Evolutionary conservation across 2,113 vertebrate genomes (phyloP).

Genomic region (Podarcis raffonei): DNA sequence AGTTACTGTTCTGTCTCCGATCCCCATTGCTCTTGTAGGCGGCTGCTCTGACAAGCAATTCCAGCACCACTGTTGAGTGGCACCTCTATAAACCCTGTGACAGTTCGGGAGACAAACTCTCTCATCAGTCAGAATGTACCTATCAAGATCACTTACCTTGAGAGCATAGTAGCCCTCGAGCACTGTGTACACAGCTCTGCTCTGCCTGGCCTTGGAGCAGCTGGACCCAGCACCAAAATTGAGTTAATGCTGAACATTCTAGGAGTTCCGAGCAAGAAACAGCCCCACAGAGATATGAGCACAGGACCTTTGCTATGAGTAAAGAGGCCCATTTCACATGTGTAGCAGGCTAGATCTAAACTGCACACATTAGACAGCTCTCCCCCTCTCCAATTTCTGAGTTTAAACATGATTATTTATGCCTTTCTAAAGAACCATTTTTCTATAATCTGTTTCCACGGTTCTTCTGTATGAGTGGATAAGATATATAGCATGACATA

Average conservation of each 20-base stretch:
- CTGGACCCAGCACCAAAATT: constrained; percentile 12
- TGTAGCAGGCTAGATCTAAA: not conserved
- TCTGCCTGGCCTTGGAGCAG: constrained; percentile 39
- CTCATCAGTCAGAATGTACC: constrained; percentile 88
- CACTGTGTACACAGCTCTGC: constrained; percentile 62
- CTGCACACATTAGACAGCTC: constrained; percentile 32
- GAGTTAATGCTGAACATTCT: constrained; percentile 52
- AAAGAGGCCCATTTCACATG: not conserved
- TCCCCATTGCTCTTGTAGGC: constrained; percentile 74
- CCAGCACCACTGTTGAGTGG: constrained; percentile 83
- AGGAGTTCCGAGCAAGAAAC: constrained; percentile 35
- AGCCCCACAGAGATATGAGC: constrained; percentile 29
- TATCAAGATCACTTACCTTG: constrained; percentile 91
- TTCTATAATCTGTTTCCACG: not conserved
- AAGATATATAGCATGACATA: not conserved
- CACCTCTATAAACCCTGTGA: constrained; percentile 97
- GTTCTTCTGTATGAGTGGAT: not conserved
- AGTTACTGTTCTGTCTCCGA: constrained; percentile 80
- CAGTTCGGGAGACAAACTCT: constrained; percentile 94
- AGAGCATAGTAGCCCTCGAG: constrained; percentile 43
- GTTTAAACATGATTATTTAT: constrained; percentile 22
- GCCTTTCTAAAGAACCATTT: not conserved
- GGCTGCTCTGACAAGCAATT: constrained; percentile 85
- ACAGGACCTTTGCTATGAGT: constrained; percentile 23
- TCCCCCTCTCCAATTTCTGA: not conserved